A percentile compares a stretch with the other conserved stretches of the same genome.
Evolutionary conservation across 2,888 invertebrate genomes (phyloP).

Genomic region (Harpalus rubripes): DNA sequence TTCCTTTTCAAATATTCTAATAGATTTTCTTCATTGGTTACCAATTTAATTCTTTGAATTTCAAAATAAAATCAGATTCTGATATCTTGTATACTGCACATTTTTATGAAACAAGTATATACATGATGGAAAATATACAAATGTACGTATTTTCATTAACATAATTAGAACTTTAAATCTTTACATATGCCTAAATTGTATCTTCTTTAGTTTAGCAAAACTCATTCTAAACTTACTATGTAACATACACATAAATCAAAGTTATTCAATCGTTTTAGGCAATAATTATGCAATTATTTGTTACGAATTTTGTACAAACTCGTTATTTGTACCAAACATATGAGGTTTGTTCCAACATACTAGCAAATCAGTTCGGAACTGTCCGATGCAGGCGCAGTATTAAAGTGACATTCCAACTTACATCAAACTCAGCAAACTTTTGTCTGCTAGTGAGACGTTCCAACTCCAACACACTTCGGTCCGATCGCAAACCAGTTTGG

Average conservation of each 20-base stretch:
- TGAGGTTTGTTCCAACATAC: too few relatives aligned
- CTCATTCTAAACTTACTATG: constrained; percentile 61
- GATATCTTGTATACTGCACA: constrained; percentile 65
- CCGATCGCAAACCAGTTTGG: too few relatives aligned
- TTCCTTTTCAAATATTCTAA: constrained; percentile 39
- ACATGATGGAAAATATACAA: constrained; percentile 66
- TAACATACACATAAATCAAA: constrained; percentile 64
- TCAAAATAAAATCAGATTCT: constrained; percentile 60
- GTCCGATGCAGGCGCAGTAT: too few relatives aligned
- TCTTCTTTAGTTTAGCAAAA: constrained; percentile 58
- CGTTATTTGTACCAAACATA: constrained; percentile 17
- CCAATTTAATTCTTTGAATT: constrained; percentile 37
- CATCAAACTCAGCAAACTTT: too few relatives aligned
- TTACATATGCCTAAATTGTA: constrained; percentile 64
- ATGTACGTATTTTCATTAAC: constrained; percentile 62
- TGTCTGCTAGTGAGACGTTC: too few relatives aligned
- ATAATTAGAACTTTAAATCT: constrained; percentile 57
- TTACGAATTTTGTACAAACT: constrained; percentile 44
- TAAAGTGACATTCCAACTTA: too few relatives aligned
- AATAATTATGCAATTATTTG: constrained; percentile 56
- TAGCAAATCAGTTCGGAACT: too few relatives aligned
- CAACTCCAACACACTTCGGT: too few relatives aligned
- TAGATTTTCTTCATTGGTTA: constrained; percentile 32
- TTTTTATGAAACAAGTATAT: constrained; percentile 62
- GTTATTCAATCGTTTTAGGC: constrained; percentile 61